These are phyloP conservation scores for Atta texana DNA, from an alignment of 1,140 invertebrate species.

Conservation along the genomic window DNA sequence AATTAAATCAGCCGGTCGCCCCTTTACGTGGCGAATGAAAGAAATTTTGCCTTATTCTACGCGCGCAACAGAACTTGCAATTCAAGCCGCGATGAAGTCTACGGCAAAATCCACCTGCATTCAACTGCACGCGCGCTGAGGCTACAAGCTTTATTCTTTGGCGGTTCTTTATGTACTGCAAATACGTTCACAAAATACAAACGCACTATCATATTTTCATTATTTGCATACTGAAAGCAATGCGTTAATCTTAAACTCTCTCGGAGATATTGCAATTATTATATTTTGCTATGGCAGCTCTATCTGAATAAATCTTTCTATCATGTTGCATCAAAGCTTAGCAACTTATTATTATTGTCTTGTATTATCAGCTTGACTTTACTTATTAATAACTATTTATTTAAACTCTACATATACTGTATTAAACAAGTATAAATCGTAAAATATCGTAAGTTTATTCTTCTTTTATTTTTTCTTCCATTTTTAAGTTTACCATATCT, in stretches of 20 bases:
- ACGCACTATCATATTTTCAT: neutral
- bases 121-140: neutral
- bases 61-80: slow-evolving; percentile 19
- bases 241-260: neutral
- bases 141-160: slow-evolving; percentile 28
- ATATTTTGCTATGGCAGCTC: neutral
- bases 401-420: neutral
- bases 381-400: slow-evolving; percentile 1
- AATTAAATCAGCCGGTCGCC: slow-evolving; percentile 54
- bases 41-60: slow-evolving; percentile 33
- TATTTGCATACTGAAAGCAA: neutral
- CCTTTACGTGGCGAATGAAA: slow-evolving; percentile 30
- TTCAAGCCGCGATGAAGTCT: slow-evolving; percentile 44
- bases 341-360: neutral
- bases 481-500: neutral
- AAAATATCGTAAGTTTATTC: neutral
- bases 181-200: slow-evolving; percentile 7
- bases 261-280: neutral
- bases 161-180: slow-evolving; percentile 13
- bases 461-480: neutral
- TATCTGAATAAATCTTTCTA: neutral
- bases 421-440: neutral
- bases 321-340: neutral
- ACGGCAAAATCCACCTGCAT: slow-evolving; percentile 10
- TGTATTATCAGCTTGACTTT: neutral